Conservation (phyloP, 2,113 vertebrate genomes). For the Triplophysa tibetana region DNA sequence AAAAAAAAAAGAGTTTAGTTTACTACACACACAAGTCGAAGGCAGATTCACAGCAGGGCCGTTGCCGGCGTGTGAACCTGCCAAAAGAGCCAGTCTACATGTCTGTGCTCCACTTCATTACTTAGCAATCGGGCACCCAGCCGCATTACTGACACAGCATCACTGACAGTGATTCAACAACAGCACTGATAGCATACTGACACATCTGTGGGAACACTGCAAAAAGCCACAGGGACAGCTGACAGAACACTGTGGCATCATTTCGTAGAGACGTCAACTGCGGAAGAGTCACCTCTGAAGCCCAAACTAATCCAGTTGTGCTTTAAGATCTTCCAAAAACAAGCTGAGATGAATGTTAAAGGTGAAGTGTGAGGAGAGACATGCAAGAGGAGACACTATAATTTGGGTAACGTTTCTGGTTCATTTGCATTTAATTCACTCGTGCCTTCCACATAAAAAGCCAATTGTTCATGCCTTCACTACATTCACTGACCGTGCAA, state of each 20-base stretch:
- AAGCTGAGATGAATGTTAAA: slow-evolving; percentile 40
- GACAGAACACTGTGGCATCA: not conserved
- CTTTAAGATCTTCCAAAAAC: not conserved
- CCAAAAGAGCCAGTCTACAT: slow-evolving; percentile 58
- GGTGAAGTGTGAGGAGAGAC: slow-evolving; percentile 54
- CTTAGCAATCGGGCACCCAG: not conserved
- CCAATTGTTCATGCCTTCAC: not conserved
- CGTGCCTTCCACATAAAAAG: too few relatives aligned
- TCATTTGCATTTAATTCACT: not conserved
- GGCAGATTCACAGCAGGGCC: slow-evolving; percentile 51
- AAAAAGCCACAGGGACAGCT: too few relatives aligned
- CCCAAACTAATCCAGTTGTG: not conserved
- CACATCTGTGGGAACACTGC: not conserved
- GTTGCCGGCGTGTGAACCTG: slow-evolving; percentile 51
- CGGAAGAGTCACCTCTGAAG: not conserved
- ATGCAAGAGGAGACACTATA: slow-evolving; percentile 49
- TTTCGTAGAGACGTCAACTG: not conserved
- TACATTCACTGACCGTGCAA: too few relatives aligned
- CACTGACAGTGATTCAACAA: not conserved
- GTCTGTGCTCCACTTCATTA: slow-evolving; percentile 51
- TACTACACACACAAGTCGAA: slow-evolving; percentile 25
- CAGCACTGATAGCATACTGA: not conserved
- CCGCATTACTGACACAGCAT: not conserved
- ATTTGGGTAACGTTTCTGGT: not conserved
- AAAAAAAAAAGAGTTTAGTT: too few relatives aligned